Evolutionary conservation across 2,113 vertebrate species (phyloP).

Genomic region (Oophaga pumilio): DNA sequence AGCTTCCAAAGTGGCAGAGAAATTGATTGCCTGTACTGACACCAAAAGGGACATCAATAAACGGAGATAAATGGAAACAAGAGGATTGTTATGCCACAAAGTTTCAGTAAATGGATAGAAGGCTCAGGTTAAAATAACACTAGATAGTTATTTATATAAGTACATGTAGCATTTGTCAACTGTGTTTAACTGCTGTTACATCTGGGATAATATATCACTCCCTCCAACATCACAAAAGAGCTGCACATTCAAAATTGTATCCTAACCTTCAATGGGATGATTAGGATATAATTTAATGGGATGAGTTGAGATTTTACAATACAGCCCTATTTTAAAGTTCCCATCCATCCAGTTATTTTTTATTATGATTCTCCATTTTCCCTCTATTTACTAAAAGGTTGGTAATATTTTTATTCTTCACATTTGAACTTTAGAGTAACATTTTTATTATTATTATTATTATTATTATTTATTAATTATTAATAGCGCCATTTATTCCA

Average conservation of each 20-base stretch:
- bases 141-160: conserved; percentile 89
- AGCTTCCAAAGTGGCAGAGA: conserved; percentile 74
- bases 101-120: conserved; percentile 69
- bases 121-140: conserved; percentile 90
- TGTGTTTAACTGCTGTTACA: conserved; percentile 15
- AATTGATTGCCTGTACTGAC: conserved; percentile 82
- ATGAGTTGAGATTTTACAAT: neutral
- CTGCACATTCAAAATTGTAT: neutral
- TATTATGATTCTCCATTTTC: neutral
- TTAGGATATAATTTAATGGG: neutral
- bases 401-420: neutral
- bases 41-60: conserved; percentile 83
- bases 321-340: neutral
- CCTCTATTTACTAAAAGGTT: neutral
- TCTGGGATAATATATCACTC: conserved; percentile 1
- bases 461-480: too few species aligned
- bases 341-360: neutral
- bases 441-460: too few species aligned
- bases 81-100: conserved; percentile 78
- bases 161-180: conserved; percentile 45
- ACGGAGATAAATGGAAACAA: conserved; percentile 81
- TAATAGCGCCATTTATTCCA: too few species aligned
- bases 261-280: neutral
- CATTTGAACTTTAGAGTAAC: neutral
- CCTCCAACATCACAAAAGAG: neutral